Conservation (phyloP, 2,797 vertebrate species). For the Melanotaenia boesemani region DNA sequence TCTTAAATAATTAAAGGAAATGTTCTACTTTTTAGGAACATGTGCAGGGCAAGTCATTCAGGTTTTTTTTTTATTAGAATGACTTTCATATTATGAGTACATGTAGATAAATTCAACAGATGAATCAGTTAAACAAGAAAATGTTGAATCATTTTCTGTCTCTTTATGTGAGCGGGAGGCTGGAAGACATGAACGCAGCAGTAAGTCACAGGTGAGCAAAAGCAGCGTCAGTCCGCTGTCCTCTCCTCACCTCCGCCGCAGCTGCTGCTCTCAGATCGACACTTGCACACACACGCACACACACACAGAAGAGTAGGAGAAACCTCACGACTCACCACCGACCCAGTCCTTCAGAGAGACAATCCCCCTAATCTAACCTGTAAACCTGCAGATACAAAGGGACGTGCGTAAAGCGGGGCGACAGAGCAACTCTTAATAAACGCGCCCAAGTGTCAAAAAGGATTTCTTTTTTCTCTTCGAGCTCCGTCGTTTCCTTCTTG, state of each 20-base stretch:
- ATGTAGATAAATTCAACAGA: not conserved
- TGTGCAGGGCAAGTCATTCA: not conserved
- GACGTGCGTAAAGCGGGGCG: conserved; percentile 13
- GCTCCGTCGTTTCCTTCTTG: conserved; percentile 29
- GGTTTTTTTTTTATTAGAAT: not conserved
- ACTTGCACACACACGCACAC: not conserved
- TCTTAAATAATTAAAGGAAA: not conserved
- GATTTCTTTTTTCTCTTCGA: conserved; percentile 29
- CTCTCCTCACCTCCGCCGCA: not conserved
- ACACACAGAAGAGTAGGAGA: conserved; percentile 17
- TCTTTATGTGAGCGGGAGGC: not conserved
- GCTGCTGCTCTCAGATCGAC: conserved; percentile 31
- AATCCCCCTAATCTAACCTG: conserved; percentile 7
- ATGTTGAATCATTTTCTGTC: not conserved
- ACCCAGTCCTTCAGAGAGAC: conserved; percentile 8
- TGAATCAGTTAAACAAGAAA: not conserved
- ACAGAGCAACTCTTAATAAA: conserved; percentile 44
- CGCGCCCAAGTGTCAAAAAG: conserved; percentile 48
- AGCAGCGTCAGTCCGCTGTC: conserved; percentile 20
- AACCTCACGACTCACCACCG: conserved; percentile 64
- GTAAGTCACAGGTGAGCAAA: conserved; percentile 30
- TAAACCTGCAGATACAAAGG: conserved; percentile 16
- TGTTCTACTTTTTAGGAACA: not conserved
- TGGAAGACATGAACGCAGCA: not conserved
- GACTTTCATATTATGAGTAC: not conserved